Base-by-base conservation (phyloP, 2,113 vertebrate genomes). In the Phocoena sinus region DNA sequence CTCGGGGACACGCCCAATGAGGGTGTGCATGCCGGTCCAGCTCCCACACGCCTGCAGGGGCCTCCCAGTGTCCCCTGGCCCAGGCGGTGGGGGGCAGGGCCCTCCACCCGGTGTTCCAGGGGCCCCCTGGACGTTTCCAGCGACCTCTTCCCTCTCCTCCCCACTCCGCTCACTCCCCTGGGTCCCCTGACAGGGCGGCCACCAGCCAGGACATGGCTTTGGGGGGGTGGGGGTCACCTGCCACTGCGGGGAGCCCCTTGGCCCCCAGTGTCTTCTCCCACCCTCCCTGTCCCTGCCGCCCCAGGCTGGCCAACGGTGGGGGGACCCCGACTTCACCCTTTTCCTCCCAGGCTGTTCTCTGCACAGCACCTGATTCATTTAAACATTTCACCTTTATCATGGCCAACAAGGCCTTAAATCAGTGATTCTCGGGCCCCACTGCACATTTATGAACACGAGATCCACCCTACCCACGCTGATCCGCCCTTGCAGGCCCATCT, bases 371-470 rank as follows among this genome's bases (percentile, higher is more conserved):
- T 56, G 15, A 13, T 33, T 8, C 4, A 47, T 38, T 13, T 10
- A 21, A 38, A 65, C 33, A 20, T 7, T 12, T 10, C 44, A 1
- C 38, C 44, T 38, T 36, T 3, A 1, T 10, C 47, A 0, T 1
- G 18, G 85, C 17, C 18, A 15, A 8, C 0, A 6, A 1, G 47
- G 89, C 8, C 62, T 67, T 13, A n/a, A 20, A 3, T 5, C 18
- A 23, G 67, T 0, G 67, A n/a, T 21, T 38, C 89, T 41, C 11
- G 10, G 6, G 8, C n/a, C 47, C 67, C 23, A 3, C 33, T 10
- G 44, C 63, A 17, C 4, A 1, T 0, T 6, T 2, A 4, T 8
- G 5, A n/a, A 25, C 20, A 41, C 76, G 1, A 10, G 0, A 0
- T 47, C 56, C 28, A n/a, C 74, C 31, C 56, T 2, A 0, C 3